A percentile compares a stretch with the other conserved stretches of the same genome.
These are phyloP conservation scores for Hormiphora californensis DNA, from an alignment of 37 sponge, comb jelly and placozoan species.

Conservation along the genomic window DNA sequence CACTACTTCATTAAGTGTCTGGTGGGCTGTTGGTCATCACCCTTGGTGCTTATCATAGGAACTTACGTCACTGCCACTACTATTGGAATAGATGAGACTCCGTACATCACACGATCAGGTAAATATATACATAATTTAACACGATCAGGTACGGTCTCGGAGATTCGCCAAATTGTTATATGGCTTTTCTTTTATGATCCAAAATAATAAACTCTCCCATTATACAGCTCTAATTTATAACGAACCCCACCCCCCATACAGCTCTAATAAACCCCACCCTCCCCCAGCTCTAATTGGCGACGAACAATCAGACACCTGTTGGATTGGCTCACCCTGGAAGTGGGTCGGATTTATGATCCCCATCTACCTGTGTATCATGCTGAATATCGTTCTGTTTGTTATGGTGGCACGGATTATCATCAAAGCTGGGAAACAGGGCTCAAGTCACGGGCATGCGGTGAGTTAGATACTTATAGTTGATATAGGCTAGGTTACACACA, in stretches of 20 bases:
- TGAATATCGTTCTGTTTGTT: constrained; percentile 7
- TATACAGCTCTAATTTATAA: neutral
- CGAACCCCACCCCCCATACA: neutral
- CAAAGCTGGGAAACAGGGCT: constrained; percentile 20
- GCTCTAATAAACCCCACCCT: neutral
- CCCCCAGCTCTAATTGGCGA: neutral
- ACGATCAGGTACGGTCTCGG: too few relatives aligned
- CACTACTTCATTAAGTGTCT: constrained; percentile 32
- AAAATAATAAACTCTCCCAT: too few relatives aligned
- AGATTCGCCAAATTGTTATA: too few relatives aligned
- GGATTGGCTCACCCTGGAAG: constrained; percentile 45
- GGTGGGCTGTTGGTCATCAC: neutral
- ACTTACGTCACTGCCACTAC: neutral
- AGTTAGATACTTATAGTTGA: too few relatives aligned
- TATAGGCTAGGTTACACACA: too few relatives aligned
- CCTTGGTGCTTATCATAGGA: neutral
- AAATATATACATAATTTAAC: too few relatives aligned
- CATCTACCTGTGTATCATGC: constrained; percentile 27
- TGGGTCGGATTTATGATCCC: constrained; percentile 52
- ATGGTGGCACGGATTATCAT: constrained; percentile 51
- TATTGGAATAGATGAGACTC: neutral
- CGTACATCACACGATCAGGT: neutral
- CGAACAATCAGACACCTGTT: constrained; percentile 11
- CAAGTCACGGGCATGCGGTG: constrained; percentile 2
- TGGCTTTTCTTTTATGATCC: too few relatives aligned